Conservation (phyloP, 2,888 invertebrate species). For the Girardia tigrina region DNA sequence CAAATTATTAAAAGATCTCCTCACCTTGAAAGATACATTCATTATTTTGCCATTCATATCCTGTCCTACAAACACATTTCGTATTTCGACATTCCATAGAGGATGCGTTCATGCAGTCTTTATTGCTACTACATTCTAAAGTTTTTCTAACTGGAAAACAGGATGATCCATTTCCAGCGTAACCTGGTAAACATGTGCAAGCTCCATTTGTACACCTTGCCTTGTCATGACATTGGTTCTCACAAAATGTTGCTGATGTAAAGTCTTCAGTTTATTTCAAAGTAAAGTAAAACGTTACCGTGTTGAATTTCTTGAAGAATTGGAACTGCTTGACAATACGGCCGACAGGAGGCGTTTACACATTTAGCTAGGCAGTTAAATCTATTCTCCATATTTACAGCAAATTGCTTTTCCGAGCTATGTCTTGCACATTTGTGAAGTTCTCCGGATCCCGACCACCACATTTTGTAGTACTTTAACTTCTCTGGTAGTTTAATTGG, state of each 20-base stretch:
- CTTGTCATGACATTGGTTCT: background rate
- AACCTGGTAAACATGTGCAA: background rate
- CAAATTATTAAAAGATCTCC: too few species aligned
- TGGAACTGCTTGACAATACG: background rate
- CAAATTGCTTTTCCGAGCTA: background rate
- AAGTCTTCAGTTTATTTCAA: background rate
- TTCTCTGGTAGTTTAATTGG: background rate
- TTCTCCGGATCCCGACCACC: background rate
- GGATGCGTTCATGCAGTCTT: background rate
- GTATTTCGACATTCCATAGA: background rate
- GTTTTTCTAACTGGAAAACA: background rate
- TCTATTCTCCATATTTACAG: background rate
- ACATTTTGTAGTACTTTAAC: background rate
- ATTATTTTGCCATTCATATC: background rate
- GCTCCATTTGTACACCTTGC: background rate
- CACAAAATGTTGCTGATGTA: background rate
- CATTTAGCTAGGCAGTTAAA: background rate
- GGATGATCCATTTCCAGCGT: background rate
- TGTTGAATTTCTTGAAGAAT: background rate
- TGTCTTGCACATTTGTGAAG: background rate
- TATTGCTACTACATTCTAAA: background rate
- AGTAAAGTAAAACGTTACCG: background rate
- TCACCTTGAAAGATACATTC: too few species aligned
- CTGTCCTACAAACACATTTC: background rate
- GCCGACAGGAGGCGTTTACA: background rate